These are phyloP conservation scores for Synanthedon formicaeformis DNA, from an alignment of 2,888 invertebrate species.

Conservation along the genomic window DNA sequence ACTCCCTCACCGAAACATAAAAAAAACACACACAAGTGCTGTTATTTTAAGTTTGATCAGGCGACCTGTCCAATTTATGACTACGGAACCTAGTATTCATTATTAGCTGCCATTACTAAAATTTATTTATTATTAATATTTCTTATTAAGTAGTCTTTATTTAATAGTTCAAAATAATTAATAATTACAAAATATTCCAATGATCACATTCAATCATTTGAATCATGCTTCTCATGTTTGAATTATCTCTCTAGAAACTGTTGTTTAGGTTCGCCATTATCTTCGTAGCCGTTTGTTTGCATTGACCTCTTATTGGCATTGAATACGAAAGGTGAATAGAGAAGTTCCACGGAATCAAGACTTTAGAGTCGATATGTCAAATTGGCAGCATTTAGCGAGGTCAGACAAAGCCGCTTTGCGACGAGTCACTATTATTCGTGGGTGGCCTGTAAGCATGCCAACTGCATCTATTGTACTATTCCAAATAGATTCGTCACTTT, in stretches of 20 bases:
- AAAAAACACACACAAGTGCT: too few relatives aligned
- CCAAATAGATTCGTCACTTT: constrained; percentile 46
- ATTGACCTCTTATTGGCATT: constrained; percentile 1
- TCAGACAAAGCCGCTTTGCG: constrained; percentile 33
- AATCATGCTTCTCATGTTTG: background rate
- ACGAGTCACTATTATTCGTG: constrained; percentile 39
- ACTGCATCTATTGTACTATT: constrained; percentile 23
- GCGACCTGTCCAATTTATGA: too few relatives aligned
- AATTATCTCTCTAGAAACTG: background rate
- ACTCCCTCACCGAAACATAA: too few relatives aligned
- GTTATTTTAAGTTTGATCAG: too few relatives aligned
- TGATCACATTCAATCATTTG: too few relatives aligned
- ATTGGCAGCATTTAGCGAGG: constrained; percentile 30
- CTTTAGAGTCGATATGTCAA: constrained; percentile 37
- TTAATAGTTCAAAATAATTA: too few relatives aligned
- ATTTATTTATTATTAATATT: too few relatives aligned
- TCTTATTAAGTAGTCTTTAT: too few relatives aligned
- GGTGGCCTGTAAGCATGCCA: constrained; percentile 38
- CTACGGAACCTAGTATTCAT: too few relatives aligned
- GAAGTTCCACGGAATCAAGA: constrained; percentile 22
- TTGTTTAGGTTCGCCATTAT: background rate
- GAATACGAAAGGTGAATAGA: constrained; percentile 1
- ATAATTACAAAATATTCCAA: too few relatives aligned
- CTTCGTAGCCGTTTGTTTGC: constrained; percentile 1
- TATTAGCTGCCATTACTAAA: too few relatives aligned